Conservation (phyloP, 2,888 invertebrate genomes). For the Sycophila texana region DNA sequence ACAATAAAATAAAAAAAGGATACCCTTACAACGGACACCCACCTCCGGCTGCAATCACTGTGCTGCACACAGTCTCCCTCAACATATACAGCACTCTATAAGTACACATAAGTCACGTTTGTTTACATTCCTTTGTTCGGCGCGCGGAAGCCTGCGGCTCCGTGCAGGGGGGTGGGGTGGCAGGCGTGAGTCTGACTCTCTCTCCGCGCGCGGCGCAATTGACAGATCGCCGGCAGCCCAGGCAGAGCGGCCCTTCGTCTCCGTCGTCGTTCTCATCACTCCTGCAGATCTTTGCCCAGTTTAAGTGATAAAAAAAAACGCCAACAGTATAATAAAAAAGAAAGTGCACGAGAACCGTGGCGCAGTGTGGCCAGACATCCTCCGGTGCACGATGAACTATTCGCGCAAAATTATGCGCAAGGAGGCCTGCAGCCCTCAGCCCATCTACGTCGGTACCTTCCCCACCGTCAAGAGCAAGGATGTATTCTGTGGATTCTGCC, state of each 20-base stretch:
- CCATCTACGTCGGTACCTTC: slow-evolving; percentile 10
- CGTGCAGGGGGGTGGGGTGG: no score
- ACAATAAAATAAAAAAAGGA: no score
- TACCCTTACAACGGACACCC: no score
- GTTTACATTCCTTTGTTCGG: slow-evolving; percentile 22
- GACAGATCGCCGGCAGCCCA: not conserved
- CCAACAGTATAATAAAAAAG: no score
- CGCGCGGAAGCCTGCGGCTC: not conserved
- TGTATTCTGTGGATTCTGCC: slow-evolving; percentile 59
- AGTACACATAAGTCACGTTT: not conserved
- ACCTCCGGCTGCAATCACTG: not conserved
- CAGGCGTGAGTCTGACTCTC: not conserved
- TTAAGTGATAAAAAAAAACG: no score
- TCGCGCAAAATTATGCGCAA: not conserved
- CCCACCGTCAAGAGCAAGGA: slow-evolving; percentile 20
- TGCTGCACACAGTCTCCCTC: not conserved
- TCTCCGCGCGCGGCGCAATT: not conserved
- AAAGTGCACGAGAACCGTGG: no score
- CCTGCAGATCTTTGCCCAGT: no score
- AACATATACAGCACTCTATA: not conserved
- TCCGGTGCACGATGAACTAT: not conserved
- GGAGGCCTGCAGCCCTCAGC: not conserved
- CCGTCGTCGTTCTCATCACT: no score
- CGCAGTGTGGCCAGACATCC: no score
- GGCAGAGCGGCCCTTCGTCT: not conserved